A percentile compares a stretch with the other conserved stretches of the same genome.
These are phyloP conservation scores for Eremophila alpestris DNA, from an alignment of 2,797 vertebrate species.

Conservation along the genomic window DNA sequence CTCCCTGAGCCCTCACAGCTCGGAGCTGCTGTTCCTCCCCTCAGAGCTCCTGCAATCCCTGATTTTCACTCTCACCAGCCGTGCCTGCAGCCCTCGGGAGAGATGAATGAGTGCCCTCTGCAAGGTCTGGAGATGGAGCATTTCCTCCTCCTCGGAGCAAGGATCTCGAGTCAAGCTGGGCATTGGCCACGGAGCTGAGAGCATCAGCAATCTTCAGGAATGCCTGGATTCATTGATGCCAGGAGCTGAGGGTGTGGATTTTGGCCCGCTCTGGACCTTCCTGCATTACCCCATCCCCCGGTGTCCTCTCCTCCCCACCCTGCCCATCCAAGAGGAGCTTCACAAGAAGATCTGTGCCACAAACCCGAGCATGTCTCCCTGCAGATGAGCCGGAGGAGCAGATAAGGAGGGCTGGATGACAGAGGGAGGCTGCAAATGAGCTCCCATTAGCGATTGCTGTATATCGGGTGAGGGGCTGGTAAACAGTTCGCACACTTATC, in stretches of 20 bases:
- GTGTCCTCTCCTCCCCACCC: background rate
- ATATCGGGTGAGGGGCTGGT: conserved; percentile 58
- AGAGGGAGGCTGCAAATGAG: conserved; percentile 61
- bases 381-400: conserved; percentile 48
- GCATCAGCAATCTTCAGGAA: background rate
- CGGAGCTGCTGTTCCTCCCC: background rate
- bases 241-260: background rate
- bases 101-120: rapidly evolving
- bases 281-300: background rate
- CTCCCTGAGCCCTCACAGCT: background rate
- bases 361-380: background rate
- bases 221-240: background rate
- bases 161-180: background rate
- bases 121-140: background rate
- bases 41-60: background rate
- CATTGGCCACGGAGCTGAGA: background rate
- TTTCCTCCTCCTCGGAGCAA: background rate
- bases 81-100: background rate
- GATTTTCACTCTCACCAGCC: background rate
- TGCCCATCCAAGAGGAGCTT: background rate
- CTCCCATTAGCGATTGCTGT: conserved; percentile 61
- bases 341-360: background rate
- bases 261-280: background rate
- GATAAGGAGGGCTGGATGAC: conserved; percentile 67
- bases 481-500: conserved; percentile 76